Evolutionary conservation across 2,888 invertebrate genomes (phyloP).

Genomic region (Malacosoma neustria): DNA sequence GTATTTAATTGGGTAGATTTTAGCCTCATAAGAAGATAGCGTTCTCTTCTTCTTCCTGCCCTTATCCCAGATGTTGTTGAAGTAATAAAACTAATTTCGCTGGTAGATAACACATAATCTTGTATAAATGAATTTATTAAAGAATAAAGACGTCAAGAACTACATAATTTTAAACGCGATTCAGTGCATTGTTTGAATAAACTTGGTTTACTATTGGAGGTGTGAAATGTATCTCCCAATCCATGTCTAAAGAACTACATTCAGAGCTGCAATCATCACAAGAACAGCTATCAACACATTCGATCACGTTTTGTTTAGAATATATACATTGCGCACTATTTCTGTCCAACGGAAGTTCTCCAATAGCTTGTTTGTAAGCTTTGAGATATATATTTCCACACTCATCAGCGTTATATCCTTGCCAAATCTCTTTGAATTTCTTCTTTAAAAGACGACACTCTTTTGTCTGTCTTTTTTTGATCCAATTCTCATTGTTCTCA

Average conservation of each 20-base stretch:
- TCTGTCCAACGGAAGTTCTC: slow-evolving; percentile 21
- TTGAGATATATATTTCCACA: slow-evolving; percentile 41
- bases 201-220: slow-evolving; percentile 29
- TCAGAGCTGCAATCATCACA: slow-evolving; percentile 34
- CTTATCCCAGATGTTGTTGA: too few species aligned
- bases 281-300: slow-evolving; percentile 23
- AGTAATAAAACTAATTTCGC: too few species aligned
- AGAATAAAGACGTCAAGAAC: too few species aligned
- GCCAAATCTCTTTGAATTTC: slow-evolving; percentile 29
- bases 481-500: slow-evolving; percentile 31
- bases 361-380: slow-evolving; percentile 39
- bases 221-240: slow-evolving; percentile 60
- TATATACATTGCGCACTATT: slow-evolving; percentile 24
- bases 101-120: too few species aligned
- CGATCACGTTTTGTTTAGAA: slow-evolving; percentile 13
- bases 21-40: too few species aligned
- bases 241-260: slow-evolving; percentile 44
- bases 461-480: slow-evolving; percentile 24
- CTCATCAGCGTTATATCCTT: slow-evolving; percentile 37
- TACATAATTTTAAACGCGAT: too few species aligned
- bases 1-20: too few species aligned
- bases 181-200: too few species aligned
- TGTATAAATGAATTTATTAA: too few species aligned
- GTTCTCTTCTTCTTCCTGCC: too few species aligned
- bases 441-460: slow-evolving; percentile 25